These are phyloP conservation scores for Tachycineta bicolor DNA, from an alignment of 2,113 vertebrate species.

Conservation along the genomic window DNA sequence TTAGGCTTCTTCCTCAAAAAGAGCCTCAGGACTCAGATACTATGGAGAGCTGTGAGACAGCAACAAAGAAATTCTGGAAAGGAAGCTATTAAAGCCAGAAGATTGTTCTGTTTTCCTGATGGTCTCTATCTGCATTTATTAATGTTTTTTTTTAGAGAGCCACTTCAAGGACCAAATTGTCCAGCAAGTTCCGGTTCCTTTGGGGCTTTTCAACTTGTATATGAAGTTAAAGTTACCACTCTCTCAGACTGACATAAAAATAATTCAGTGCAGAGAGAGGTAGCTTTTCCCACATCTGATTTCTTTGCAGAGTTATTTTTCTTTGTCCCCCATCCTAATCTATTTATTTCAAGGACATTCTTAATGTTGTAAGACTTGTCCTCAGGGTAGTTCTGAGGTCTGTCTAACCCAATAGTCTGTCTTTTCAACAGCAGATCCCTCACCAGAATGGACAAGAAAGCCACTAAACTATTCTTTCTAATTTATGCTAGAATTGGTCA, in stretches of 20 bases:
- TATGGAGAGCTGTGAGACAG: background rate
- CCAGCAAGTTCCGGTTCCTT: background rate
- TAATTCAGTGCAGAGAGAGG: background rate
- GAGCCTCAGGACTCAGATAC: background rate
- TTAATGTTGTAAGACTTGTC: background rate
- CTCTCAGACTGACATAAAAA: background rate
- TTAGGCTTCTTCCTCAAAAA: background rate
- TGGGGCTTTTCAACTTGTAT: background rate
- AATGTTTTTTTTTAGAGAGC: background rate
- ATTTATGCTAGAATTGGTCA: background rate
- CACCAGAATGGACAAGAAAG: background rate
- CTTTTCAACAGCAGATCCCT: background rate
- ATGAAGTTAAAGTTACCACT: background rate
- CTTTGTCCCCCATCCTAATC: background rate
- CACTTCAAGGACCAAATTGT: background rate
- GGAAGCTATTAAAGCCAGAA: background rate
- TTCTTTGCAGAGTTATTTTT: background rate
- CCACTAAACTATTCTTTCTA: background rate
- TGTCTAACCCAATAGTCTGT: background rate
- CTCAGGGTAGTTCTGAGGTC: background rate
- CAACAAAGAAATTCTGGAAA: background rate
- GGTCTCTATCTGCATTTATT: background rate
- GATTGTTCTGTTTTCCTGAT: background rate
- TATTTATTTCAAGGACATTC: slow-evolving; percentile 3
- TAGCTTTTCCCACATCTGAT: background rate